These are phyloP conservation scores for Clavelina lepadiformis DNA, from an alignment of 23 tunicate genomes.

Conservation along the genomic window DNA sequence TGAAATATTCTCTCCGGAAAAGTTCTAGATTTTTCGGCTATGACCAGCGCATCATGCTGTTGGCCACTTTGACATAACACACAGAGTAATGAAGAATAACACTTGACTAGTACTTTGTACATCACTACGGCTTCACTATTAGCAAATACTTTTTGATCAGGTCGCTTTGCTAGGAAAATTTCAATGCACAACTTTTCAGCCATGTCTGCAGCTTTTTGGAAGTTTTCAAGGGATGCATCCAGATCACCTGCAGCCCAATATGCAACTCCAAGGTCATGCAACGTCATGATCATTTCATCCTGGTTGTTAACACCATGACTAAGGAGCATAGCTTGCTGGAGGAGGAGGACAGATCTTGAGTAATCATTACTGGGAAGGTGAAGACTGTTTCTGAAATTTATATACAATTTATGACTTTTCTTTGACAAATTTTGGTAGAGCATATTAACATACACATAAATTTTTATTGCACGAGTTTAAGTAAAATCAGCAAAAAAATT, in stretches of 20 bases:
- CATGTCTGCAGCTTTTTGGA: conserved; percentile 17
- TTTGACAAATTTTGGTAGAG: too few relatives aligned
- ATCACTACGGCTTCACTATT: neutral
- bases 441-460: too few relatives aligned
- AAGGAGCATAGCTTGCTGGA: conserved; percentile 72
- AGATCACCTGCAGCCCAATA: conserved; percentile 36
- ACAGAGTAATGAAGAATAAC: conserved; percentile 33
- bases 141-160: neutral
- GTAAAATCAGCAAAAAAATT: too few relatives aligned
- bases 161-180: neutral
- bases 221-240: conserved; percentile 10
- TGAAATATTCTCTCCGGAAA: conserved; percentile 28
- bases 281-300: conserved; percentile 5
- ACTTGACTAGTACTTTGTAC: conserved; percentile 28
- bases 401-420: too few relatives aligned
- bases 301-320: conserved; percentile 22
- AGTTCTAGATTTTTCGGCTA: conserved; percentile 36
- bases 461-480: too few relatives aligned
- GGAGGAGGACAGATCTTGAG: conserved; percentile 30
- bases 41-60: conserved; percentile 26
- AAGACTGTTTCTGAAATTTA: conserved; percentile 19
- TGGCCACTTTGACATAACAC: conserved; percentile 8
- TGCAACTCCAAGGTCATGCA: conserved; percentile 30
- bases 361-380: conserved; percentile 27
- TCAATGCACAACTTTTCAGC: conserved; percentile 14